phyloP scores from a whole-genome alignment of 2,888 invertebrate species.

The Aleiodes alternator region DNA sequence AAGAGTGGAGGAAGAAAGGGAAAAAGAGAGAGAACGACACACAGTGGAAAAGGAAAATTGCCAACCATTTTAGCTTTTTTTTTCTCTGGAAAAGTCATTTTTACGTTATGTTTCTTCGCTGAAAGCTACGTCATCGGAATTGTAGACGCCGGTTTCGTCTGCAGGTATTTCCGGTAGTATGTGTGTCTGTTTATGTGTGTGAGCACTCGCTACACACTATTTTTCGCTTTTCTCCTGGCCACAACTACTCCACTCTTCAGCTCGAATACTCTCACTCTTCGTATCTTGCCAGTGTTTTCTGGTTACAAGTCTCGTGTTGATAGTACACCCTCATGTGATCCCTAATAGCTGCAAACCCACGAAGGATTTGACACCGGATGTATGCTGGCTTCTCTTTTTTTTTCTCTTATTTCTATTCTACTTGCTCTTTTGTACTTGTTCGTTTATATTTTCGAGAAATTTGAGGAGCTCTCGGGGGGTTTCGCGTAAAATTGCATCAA shows the following conservation, averaged over 20 bases:
- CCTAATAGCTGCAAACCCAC: constrained; percentile 34
- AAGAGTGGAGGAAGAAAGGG: not conserved
- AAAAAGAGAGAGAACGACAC: no score
- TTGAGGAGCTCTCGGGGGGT: constrained; percentile 1
- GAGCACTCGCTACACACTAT: constrained; percentile 35
- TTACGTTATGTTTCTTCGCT: constrained; percentile 2
- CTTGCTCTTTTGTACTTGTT: constrained; percentile 21
- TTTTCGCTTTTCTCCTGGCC: constrained; percentile 19
- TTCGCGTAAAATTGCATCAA: constrained; percentile 30
- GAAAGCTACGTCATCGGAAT: constrained; percentile 28
- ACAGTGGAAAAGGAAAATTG: not conserved
- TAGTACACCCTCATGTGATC: constrained; percentile 33
- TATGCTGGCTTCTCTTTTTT: constrained; percentile 11
- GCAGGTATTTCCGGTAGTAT: not conserved
- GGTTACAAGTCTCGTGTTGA: constrained; percentile 11
- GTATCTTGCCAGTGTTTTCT: no score
- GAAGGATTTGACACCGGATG: constrained; percentile 54
- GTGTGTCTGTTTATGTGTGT: not conserved
- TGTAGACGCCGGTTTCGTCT: constrained; percentile 27
- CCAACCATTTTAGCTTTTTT: not conserved
- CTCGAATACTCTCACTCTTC: no score
- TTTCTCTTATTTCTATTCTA: constrained; percentile 10
- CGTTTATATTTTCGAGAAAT: constrained; percentile 18
- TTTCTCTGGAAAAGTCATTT: not conserved
- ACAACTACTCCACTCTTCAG: not conserved